Evolutionary conservation across 1,140 invertebrate species (phyloP).

Genomic region (Brachionus asplanchnoidis): DNA sequence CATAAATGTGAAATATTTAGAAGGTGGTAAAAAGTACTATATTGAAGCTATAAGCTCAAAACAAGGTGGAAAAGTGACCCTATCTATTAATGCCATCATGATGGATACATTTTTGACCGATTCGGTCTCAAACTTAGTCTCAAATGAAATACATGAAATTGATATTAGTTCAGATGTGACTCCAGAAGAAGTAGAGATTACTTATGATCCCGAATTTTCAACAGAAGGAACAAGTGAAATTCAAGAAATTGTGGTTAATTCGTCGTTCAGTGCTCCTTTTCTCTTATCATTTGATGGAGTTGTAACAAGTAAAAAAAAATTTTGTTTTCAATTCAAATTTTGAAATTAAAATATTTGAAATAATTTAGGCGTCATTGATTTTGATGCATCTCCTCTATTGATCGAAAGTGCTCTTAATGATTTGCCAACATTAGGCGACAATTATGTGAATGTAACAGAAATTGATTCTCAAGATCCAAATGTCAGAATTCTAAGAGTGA

Average conservation of each 20-base stretch:
- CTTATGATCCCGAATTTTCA: background rate
- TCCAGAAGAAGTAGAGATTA: background rate
- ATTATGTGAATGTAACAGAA: background rate
- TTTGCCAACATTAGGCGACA: background rate
- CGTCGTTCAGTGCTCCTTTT: background rate
- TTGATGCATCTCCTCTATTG: background rate
- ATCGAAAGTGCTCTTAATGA: background rate
- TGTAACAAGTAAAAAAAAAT: background rate
- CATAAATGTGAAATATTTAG: background rate
- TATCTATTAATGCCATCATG: constrained; percentile 22
- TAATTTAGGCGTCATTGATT: background rate
- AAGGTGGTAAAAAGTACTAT: background rate
- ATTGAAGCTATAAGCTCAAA: constrained; percentile 3
- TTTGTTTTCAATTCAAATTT: background rate
- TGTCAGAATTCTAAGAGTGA: background rate
- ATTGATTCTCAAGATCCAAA: background rate
- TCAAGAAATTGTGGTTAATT: constrained; percentile 1
- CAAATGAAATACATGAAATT: constrained; percentile 33
- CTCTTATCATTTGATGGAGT: constrained; percentile 13
- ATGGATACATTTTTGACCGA: constrained; percentile 29
- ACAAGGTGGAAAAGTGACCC: background rate
- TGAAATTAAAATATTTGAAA: background rate
- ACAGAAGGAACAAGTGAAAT: background rate
- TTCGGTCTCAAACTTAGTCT: background rate
- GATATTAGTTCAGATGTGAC: background rate